Percentiles rank a stretch among this genome's conserved stretches.
These are phyloP conservation scores for Sphecodes monilicornis DNA, from an alignment of 2,888 invertebrate species.

Conservation along the genomic window DNA sequence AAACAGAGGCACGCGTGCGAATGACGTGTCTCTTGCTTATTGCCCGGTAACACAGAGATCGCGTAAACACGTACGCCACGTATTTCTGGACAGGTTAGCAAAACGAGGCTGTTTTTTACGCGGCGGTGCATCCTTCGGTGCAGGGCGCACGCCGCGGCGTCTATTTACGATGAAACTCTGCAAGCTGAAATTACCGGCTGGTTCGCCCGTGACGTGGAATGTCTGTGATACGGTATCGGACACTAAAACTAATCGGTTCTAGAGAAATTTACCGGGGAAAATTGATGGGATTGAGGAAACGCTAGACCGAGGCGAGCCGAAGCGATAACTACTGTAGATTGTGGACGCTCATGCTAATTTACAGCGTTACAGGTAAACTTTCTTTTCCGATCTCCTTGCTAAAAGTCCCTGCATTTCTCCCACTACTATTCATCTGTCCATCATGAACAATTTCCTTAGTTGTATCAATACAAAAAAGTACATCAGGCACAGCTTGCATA, in stretches of 20 bases:
- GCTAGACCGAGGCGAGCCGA: background rate
- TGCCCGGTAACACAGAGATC: slow-evolving; percentile 47
- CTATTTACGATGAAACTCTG: background rate
- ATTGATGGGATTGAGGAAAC: slow-evolving; percentile 12
- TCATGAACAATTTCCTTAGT: background rate
- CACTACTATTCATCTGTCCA: background rate
- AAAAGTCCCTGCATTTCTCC: background rate
- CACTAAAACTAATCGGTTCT: background rate
- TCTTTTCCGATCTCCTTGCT: background rate
- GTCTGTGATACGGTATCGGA: background rate
- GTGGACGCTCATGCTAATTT: background rate
- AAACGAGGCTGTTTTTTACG: slow-evolving; percentile 27
- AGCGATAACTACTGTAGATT: background rate
- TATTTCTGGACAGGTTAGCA: slow-evolving; percentile 43
- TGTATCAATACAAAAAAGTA: too few relatives aligned
- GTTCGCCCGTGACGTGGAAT: background rate
- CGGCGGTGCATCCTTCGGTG: slow-evolving; percentile 32
- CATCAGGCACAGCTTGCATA: too few relatives aligned
- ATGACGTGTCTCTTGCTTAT: slow-evolving; percentile 41
- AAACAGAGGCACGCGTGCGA: slow-evolving; percentile 11
- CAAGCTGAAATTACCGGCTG: background rate
- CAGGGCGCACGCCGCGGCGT: slow-evolving; percentile 32
- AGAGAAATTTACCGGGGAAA: background rate
- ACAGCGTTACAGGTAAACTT: background rate
- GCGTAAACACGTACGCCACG: slow-evolving; percentile 50